These are phyloP conservation scores for Phyllotreta cruciferae DNA, from an alignment of 2,888 invertebrate genomes.

Conservation along the genomic window DNA sequence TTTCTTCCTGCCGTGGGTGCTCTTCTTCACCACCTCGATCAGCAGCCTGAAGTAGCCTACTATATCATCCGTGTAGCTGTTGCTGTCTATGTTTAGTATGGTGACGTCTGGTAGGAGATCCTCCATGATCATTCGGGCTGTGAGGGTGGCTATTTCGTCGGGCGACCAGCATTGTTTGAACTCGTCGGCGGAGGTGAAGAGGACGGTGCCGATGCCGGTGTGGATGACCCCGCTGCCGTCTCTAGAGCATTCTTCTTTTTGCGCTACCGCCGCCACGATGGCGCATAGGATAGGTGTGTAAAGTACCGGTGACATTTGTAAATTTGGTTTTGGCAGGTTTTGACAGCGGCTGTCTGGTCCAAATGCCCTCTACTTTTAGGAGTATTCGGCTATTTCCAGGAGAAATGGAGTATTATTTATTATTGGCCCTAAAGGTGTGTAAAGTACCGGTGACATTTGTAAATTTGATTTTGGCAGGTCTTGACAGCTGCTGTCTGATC, in stretches of 20 bases:
- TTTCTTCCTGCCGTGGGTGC: conserved; percentile 52
- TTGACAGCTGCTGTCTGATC: too few relatives aligned
- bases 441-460: too few relatives aligned
- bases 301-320: conserved; percentile 15
- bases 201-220: conserved; percentile 51
- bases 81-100: conserved; percentile 50
- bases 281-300: conserved; percentile 13
- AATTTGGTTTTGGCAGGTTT: background rate
- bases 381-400: too few relatives aligned
- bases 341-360: too few relatives aligned
- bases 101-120: conserved; percentile 53
- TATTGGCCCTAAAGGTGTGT: too few relatives aligned
- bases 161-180: conserved; percentile 56
- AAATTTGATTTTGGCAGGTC: too few relatives aligned
- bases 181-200: conserved; percentile 55
- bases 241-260: conserved; percentile 2
- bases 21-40: conserved; percentile 36
- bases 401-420: too few relatives aligned
- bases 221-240: background rate
- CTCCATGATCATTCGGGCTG: conserved; percentile 55
- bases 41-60: conserved; percentile 54
- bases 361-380: too few relatives aligned
- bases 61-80: conserved; percentile 53
- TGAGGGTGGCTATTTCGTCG: conserved; percentile 56
- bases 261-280: background rate